phyloP scores from a whole-genome alignment of 2,113 vertebrate species.

The Sceloporus undulatus region DNA sequence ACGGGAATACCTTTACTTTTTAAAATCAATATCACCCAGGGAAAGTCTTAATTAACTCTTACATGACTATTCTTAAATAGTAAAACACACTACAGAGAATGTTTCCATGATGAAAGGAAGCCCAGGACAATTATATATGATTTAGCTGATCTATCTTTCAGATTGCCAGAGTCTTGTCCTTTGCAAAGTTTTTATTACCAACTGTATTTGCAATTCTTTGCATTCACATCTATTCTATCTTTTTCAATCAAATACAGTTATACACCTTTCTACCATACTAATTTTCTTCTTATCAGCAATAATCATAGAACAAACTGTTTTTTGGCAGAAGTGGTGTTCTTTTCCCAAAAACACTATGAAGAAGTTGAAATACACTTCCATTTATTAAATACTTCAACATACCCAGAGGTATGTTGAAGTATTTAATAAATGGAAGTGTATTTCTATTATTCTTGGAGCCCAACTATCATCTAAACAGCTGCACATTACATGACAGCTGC shows the following conservation, averaged over 20 bases:
- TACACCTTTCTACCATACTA: background rate
- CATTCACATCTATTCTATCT: background rate
- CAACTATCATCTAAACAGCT: background rate
- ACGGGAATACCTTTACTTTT: too few species aligned
- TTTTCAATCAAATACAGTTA: background rate
- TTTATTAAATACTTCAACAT: too few species aligned
- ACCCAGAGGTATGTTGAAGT: background rate
- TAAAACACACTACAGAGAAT: too few species aligned
- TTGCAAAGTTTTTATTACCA: background rate
- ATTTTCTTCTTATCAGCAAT: background rate
- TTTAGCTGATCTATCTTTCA: background rate
- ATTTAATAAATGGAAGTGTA: background rate
- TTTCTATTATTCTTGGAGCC: rapidly evolving
- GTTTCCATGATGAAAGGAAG: too few species aligned
- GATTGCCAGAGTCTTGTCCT: background rate
- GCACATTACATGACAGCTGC: slow-evolving; percentile 24
- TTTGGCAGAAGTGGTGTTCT: background rate
- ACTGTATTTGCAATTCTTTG: background rate
- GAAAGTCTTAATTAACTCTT: too few species aligned
- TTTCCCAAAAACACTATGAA: background rate
- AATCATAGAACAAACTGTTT: background rate
- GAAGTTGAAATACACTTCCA: slow-evolving; percentile 11
- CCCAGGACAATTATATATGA: too few species aligned
- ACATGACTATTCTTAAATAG: too few species aligned
- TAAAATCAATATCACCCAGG: too few species aligned